A percentile compares a stretch with the other conserved stretches of the same genome.
Conservation (phyloP, 30 jellyfish, hydroid and myxozoan species). For the Turritopsis dohrnii region DNA sequence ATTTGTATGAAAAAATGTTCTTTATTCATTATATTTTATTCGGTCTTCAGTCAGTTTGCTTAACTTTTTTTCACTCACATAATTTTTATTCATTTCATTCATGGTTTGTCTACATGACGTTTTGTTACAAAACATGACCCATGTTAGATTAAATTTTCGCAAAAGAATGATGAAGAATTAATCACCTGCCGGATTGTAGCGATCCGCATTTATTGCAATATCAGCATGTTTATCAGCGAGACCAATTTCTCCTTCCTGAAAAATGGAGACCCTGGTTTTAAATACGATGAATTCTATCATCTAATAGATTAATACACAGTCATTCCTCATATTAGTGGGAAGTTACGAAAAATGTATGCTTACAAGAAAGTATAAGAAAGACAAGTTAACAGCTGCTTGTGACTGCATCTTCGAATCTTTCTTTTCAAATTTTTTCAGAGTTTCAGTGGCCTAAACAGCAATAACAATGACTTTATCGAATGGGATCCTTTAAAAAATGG, state of each 20-base stretch:
- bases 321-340: no score
- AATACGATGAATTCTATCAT: neutral
- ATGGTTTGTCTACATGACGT: neutral
- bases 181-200: slow-evolving; percentile 95
- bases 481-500: neutral
- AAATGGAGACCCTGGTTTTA: neutral
- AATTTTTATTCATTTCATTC: no score
- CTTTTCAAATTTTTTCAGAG: slow-evolving; percentile 87
- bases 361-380: slow-evolving; percentile 89
- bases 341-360: no score
- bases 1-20: no score
- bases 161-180: neutral
- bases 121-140: neutral
- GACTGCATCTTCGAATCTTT: slow-evolving; percentile 97
- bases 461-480: neutral
- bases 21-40: no score
- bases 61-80: no score
- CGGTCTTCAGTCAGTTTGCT: no score
- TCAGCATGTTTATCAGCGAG: slow-evolving; percentile 99
- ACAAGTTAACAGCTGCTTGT: slow-evolving; percentile 93
- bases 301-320: neutral
- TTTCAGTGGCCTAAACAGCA: slow-evolving; percentile 75
- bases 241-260: slow-evolving; percentile 89
- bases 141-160: neutral
- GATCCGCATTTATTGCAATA: slow-evolving; percentile 86